phyloP scores from a whole-genome alignment of 2,113 vertebrate genomes.

The Holacanthus passer region DNA sequence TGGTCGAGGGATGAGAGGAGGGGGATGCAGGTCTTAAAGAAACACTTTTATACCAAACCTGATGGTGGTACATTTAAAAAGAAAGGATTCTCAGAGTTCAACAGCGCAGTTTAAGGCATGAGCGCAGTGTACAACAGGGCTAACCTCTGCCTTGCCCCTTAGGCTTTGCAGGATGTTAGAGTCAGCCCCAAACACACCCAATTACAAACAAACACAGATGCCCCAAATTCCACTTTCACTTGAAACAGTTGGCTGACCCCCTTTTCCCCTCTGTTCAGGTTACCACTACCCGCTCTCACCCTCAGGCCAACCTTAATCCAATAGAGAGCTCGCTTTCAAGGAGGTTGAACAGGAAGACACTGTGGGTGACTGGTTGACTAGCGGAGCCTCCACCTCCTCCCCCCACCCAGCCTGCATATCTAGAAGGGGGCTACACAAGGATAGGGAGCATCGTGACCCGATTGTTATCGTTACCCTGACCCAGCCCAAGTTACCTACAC shows the following conservation, averaged over 20 bases:
- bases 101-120: background rate
- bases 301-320: slow-evolving; percentile 79
- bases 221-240: slow-evolving; percentile 82
- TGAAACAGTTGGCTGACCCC: slow-evolving; percentile 81
- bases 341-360: slow-evolving; percentile 75
- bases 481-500: slow-evolving; percentile 19
- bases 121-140: slow-evolving; percentile 12
- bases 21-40: slow-evolving; percentile 14
- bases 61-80: slow-evolving; percentile 12
- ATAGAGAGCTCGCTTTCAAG: slow-evolving; percentile 75
- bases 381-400: slow-evolving; percentile 18
- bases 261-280: slow-evolving; percentile 69
- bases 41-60: background rate
- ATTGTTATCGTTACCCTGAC: slow-evolving; percentile 27
- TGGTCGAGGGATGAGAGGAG: background rate
- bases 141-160: slow-evolving; percentile 78
- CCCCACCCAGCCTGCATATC: slow-evolving; percentile 36
- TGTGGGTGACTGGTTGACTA: slow-evolving; percentile 55
- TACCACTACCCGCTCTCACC: slow-evolving; percentile 68
- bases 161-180: slow-evolving; percentile 81
- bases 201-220: slow-evolving; percentile 83
- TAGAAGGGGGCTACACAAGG: slow-evolving; percentile 16
- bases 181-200: slow-evolving; percentile 73
- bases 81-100: slow-evolving; percentile 23
- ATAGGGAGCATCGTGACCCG: slow-evolving; percentile 38